phyloP scores from a whole-genome alignment of 2,797 vertebrate species.

The Clarias platycephalus region DNA sequence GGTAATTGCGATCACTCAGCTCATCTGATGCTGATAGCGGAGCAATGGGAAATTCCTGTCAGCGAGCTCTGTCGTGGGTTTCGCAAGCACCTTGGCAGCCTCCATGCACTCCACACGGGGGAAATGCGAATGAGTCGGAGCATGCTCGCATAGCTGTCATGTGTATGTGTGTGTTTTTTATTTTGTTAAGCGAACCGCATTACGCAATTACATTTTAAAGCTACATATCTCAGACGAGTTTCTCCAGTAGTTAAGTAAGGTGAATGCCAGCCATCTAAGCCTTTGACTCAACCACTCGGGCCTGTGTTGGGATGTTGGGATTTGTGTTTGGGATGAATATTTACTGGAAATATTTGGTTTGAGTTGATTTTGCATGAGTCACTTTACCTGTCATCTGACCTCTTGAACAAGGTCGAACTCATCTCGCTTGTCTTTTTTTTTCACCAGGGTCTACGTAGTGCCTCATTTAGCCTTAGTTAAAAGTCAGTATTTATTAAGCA shows the following conservation, averaged over 20 bases:
- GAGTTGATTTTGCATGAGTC: neutral
- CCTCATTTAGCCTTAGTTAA: conserved; percentile 33
- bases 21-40: conserved; percentile 84
- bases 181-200: conserved; percentile 54
- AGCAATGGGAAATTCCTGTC: conserved; percentile 85
- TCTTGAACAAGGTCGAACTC: conserved; percentile 8
- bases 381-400: conserved; percentile 3
- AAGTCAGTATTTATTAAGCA: conserved; percentile 31
- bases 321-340: neutral
- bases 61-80: conserved; percentile 68
- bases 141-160: conserved; percentile 78
- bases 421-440: neutral
- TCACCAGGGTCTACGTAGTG: neutral
- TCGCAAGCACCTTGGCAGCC: conserved; percentile 79
- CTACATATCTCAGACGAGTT: conserved; percentile 58
- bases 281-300: neutral
- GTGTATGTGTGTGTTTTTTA: conserved; percentile 14
- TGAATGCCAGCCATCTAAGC: conserved; percentile 37
- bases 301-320: conserved; percentile 52
- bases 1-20: conserved; percentile 85
- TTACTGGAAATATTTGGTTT: neutral
- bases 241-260: conserved; percentile 58
- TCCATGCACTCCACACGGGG: conserved; percentile 65
- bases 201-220: conserved; percentile 70
- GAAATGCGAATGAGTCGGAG: conserved; percentile 73